These are phyloP conservation scores for Tauraco erythrolophus DNA, from an alignment of 2,113 vertebrate species.

Conservation along the genomic window DNA sequence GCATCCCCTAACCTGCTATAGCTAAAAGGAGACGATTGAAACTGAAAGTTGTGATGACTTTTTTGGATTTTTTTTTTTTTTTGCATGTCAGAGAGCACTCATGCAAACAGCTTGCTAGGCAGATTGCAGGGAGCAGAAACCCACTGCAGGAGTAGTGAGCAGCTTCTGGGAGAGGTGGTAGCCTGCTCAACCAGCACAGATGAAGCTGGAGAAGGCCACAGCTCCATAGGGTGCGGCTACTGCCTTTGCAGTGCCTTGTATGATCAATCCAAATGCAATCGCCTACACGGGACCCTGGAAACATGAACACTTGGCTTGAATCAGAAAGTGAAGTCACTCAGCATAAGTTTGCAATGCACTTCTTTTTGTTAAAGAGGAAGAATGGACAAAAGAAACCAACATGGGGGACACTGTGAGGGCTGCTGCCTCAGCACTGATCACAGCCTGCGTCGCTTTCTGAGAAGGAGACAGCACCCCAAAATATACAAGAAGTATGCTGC, in stretches of 20 bases:
- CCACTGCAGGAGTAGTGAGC: no score
- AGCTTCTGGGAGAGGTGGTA: no score
- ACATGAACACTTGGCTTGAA: background rate
- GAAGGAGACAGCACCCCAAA: background rate
- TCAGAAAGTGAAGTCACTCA: background rate
- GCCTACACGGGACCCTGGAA: fast-evolving
- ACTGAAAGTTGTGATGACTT: background rate
- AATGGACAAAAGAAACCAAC: background rate
- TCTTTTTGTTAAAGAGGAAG: background rate
- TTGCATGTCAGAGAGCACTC: background rate
- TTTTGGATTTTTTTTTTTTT: background rate
- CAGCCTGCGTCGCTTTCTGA: background rate
- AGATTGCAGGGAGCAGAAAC: background rate
- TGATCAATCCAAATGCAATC: background rate
- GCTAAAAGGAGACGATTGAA: background rate
- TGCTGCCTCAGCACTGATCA: background rate
- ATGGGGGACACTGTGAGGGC: background rate
- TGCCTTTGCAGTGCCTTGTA: background rate
- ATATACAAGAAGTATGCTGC: background rate
- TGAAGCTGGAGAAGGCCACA: background rate
- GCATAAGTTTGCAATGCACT: background rate
- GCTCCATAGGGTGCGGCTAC: background rate
- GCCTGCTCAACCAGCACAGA: background rate
- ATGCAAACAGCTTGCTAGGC: fast-evolving
- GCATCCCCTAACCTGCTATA: background rate